Conservation (phyloP, 2,797 vertebrate genomes). For the Ptychobarbus kaznakovi region DNA sequence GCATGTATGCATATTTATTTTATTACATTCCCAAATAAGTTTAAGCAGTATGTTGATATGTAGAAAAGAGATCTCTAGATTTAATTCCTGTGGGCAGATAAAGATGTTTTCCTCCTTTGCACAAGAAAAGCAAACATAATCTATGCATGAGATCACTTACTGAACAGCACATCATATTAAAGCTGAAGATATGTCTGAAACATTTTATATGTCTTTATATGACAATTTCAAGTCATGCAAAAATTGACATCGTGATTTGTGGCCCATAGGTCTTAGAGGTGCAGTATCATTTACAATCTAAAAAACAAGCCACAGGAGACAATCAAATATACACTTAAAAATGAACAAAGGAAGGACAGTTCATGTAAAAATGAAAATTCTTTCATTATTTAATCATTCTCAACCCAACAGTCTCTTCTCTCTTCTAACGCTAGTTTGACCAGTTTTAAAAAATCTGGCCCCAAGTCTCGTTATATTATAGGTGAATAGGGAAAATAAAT, state of each 20-base stretch:
- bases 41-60: not conserved
- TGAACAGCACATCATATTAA: not conserved
- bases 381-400: not conserved
- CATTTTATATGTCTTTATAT: not conserved
- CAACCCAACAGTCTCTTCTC: not conserved
- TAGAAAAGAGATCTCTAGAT: not conserved
- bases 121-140: not conserved
- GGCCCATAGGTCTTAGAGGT: not conserved
- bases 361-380: not conserved
- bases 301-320: not conserved
- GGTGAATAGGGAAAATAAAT: not conserved
- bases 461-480: not conserved
- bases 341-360: not conserved
- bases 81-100: constrained; percentile 7
- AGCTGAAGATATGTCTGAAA: not conserved
- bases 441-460: not conserved
- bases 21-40: not conserved
- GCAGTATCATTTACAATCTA: not conserved
- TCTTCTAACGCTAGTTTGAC: not conserved
- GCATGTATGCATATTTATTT: not conserved
- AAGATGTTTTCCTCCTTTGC: constrained; percentile 9
- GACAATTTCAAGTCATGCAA: not conserved
- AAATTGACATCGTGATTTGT: not conserved
- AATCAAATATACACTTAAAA: not conserved
- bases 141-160: not conserved